These are phyloP conservation scores for Mustelus asterias DNA, from an alignment of 2,113 vertebrate species.

Conservation along the genomic window DNA sequence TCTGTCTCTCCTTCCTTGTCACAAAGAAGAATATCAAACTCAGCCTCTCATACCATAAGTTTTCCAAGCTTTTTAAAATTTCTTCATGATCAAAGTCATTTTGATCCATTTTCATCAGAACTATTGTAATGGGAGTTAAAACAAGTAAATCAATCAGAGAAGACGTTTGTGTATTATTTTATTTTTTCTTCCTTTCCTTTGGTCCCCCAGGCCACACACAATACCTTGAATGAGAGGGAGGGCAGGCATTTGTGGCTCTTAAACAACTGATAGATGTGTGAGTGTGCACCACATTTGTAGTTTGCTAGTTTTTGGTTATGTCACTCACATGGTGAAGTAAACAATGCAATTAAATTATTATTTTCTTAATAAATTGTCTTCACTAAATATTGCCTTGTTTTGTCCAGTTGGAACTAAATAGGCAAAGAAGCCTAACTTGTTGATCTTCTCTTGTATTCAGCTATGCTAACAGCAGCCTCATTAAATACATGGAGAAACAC, in stretches of 20 bases:
- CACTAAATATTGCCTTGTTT: neutral
- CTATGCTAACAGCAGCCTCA: slow-evolving; percentile 96
- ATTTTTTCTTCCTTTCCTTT: neutral
- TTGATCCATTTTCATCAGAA: neutral
- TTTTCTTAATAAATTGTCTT: neutral
- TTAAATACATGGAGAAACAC: slow-evolving; percentile 99
- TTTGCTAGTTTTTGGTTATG: neutral
- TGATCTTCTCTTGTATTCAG: slow-evolving; percentile 54
- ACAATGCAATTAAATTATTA: neutral
- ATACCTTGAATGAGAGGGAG: neutral
- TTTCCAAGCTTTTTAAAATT: neutral
- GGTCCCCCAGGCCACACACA: neutral
- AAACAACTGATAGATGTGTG: neutral
- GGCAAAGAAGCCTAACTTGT: neutral
- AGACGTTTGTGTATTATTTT: neutral
- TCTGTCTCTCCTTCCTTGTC: neutral
- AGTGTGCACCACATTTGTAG: neutral
- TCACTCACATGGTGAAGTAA: neutral
- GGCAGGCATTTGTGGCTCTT: neutral
- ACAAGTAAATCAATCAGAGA: neutral
- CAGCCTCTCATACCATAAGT: neutral
- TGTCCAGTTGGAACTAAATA: neutral
- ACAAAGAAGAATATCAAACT: neutral
- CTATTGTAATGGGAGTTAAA: neutral
- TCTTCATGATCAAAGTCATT: neutral